phyloP scores from a whole-genome alignment of 1,140 invertebrate species.

The Arctopsyche grandis region DNA sequence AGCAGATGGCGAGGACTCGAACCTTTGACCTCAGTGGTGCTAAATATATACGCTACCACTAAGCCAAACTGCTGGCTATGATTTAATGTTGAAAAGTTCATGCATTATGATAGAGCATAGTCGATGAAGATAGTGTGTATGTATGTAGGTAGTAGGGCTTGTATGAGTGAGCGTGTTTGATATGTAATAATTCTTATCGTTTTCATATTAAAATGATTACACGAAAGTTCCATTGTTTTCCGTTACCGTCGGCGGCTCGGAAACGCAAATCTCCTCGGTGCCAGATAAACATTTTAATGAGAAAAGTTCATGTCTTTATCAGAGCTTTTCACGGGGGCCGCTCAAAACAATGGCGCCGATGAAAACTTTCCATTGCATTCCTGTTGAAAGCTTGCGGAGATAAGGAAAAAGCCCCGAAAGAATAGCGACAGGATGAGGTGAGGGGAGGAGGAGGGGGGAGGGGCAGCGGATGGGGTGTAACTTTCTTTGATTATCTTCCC shows the following conservation, averaged over 20 bases:
- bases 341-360: constrained; percentile 38
- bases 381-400: constrained; percentile 26
- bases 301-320: constrained; percentile 46
- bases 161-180: not conserved
- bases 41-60: too few species aligned
- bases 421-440: not conserved
- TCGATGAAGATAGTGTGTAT: too few species aligned
- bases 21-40: too few species aligned
- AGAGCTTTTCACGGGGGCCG: constrained; percentile 30
- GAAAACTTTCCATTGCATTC: constrained; percentile 43
- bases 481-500: constrained; percentile 35
- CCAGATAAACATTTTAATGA: constrained; percentile 48
- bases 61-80: too few species aligned
- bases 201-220: constrained; percentile 35
- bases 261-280: constrained; percentile 34
- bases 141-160: too few species aligned
- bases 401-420: constrained; percentile 32
- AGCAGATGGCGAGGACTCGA: too few species aligned
- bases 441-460: not conserved
- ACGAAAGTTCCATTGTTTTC: constrained; percentile 34
- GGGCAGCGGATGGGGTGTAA: too few species aligned
- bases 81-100: too few species aligned
- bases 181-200: constrained; percentile 21
- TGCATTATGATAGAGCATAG: too few species aligned
- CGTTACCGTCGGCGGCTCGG: constrained; percentile 20